Percentiles rank a stretch among this genome's conserved stretches.
Conservation (phyloP, 2,113 vertebrate species). For the Sorex araneus region DNA sequence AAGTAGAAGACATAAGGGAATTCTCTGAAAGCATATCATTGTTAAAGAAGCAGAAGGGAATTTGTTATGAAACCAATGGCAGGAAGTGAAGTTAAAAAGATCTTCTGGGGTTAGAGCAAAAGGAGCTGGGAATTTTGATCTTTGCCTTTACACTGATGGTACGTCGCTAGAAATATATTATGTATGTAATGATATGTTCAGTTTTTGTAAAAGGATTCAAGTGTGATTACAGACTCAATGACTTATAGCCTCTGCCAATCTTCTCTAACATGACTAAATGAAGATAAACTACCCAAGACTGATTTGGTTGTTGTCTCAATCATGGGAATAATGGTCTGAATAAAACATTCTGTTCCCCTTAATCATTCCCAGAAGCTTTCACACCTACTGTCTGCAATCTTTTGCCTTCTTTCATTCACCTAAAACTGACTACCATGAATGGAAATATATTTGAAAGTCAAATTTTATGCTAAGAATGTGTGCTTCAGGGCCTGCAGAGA, state of each 20-base stretch:
- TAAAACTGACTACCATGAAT: neutral
- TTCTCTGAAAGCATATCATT: neutral
- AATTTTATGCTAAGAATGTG: neutral
- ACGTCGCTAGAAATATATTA: neutral
- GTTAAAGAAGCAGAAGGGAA: neutral
- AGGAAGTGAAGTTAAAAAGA: neutral
- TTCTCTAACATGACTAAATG: neutral
- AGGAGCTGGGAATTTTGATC: neutral
- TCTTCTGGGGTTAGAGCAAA: neutral
- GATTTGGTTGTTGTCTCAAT: neutral
- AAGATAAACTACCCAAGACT: neutral
- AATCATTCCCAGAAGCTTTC: neutral
- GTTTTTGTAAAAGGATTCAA: neutral
- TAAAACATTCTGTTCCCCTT: neutral
- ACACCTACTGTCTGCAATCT: neutral
- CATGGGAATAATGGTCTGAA: neutral
- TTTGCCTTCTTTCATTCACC: neutral
- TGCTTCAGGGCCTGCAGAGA: too few relatives aligned
- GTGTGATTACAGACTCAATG: neutral
- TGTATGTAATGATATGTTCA: neutral
- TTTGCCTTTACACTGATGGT: neutral
- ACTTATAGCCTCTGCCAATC: neutral
- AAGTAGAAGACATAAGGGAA: neutral
- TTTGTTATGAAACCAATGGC: neutral
- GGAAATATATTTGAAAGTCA: neutral